A percentile compares a stretch with the other conserved stretches of the same genome.
Evolutionary conservation across 2,113 vertebrate species (phyloP).

Genomic region (Callionymus lyra): DNA sequence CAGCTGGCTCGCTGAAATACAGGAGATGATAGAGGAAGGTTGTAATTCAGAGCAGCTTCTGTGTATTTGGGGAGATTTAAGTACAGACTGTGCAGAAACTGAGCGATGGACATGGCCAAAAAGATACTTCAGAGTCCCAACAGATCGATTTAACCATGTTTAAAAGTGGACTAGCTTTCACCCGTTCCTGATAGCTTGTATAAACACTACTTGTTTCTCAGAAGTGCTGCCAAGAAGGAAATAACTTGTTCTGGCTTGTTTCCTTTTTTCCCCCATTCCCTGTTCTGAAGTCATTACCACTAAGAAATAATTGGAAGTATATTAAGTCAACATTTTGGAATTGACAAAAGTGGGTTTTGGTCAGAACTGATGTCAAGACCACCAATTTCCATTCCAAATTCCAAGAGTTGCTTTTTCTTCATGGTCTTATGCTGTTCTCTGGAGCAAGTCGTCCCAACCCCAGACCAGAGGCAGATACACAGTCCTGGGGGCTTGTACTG

Average conservation of each 20-base stretch:
- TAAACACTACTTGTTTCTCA: conserved; percentile 8
- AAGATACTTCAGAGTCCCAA: too few species aligned
- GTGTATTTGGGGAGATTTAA: conserved; percentile 48
- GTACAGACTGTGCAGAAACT: conserved; percentile 30
- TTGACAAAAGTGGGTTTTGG: conserved; percentile 3
- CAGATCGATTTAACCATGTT: too few species aligned
- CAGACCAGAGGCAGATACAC: conserved; percentile 28
- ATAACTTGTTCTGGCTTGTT: neutral
- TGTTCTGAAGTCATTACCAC: neutral
- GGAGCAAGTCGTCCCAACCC: conserved; percentile 3
- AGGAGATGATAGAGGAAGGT: conserved; percentile 43
- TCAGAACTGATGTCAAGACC: conserved; percentile 9
- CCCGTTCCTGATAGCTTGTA: conserved; percentile 2
- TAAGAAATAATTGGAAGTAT: conserved; percentile 11
- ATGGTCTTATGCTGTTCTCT: conserved; percentile 15
- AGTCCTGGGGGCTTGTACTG: conserved; percentile 22
- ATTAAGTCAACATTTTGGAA: conserved; percentile 17
- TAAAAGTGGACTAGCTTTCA: neutral
- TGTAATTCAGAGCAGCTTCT: conserved; percentile 48
- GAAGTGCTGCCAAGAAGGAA: conserved; percentile 12
- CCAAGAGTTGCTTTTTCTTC: conserved; percentile 4
- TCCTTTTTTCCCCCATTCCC: neutral
- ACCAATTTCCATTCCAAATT: conserved; percentile 4
- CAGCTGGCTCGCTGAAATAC: conserved; percentile 40
- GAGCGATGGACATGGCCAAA: too few species aligned